phyloP scores from a whole-genome alignment of 1,140 invertebrate species.

The Drosophila melanica region DNA sequence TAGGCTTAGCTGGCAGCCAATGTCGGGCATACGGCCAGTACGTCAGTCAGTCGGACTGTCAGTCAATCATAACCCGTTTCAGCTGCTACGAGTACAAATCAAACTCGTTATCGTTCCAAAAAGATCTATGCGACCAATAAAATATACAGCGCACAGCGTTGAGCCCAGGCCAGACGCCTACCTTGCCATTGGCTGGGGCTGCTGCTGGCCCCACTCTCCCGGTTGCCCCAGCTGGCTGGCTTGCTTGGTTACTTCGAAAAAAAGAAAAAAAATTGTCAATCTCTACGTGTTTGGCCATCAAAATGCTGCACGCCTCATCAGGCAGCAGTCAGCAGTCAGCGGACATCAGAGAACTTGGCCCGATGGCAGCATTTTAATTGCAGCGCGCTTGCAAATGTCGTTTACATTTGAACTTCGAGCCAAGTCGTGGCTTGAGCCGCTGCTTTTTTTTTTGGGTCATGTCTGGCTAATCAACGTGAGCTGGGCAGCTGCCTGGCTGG shows the following conservation, averaged over 20 bases:
- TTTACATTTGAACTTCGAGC: conserved; percentile 74
- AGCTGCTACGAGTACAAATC: conserved; percentile 73
- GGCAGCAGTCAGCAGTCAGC: conserved; percentile 7
- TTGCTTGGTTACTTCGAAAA: conserved; percentile 6
- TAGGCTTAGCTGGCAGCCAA: conserved; percentile 67
- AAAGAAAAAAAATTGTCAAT: conserved; percentile 67
- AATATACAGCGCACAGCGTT: conserved; percentile 54
- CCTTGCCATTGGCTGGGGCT: conserved; percentile 43
- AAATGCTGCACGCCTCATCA: conserved; percentile 74
- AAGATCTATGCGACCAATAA: conserved; percentile 76
- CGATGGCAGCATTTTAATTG: conserved; percentile 70
- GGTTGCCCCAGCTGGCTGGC: background rate
- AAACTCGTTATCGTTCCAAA: conserved; percentile 77
- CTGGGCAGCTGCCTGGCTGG: conserved; percentile 25
- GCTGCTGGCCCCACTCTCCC: background rate
- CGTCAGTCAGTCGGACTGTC: conserved; percentile 55
- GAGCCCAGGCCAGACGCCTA: conserved; percentile 42
- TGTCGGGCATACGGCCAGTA: conserved; percentile 39
- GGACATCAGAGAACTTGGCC: conserved; percentile 22
- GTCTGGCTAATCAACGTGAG: conserved; percentile 71
- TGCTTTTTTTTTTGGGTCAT: conserved; percentile 74
- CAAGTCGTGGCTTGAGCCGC: conserved; percentile 52
- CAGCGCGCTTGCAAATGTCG: conserved; percentile 60
- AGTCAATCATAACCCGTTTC: conserved; percentile 82
- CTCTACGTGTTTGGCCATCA: conserved; percentile 74